phyloP scores from a whole-genome alignment of 2,797 vertebrate genomes.

The Chiroxiphia lanceolata region DNA sequence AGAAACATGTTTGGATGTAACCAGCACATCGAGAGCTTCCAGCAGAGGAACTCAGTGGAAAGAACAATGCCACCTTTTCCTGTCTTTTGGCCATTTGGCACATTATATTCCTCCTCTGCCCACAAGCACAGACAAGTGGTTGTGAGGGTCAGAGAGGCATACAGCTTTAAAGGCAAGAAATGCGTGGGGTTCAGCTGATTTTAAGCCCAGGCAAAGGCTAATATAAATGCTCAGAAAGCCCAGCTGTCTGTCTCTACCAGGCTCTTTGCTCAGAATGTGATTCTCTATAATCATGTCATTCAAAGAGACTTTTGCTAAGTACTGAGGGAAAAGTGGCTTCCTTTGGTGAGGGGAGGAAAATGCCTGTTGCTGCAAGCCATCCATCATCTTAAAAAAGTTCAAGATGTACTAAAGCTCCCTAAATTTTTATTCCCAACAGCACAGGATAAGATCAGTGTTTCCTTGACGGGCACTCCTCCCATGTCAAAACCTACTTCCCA shows the following conservation, averaged over 20 bases:
- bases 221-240: background rate
- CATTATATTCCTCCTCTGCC: background rate
- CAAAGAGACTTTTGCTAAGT: constrained; percentile 46
- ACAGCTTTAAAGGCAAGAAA: background rate
- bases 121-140: background rate
- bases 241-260: background rate
- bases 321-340: constrained; percentile 51
- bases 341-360: constrained; percentile 30
- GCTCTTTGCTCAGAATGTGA: background rate
- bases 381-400: constrained; percentile 36
- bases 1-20: background rate
- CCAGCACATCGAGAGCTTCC: background rate
- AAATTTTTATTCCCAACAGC: constrained; percentile 34
- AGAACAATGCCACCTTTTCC: background rate
- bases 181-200: background rate
- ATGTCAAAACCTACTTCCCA: constrained; percentile 11
- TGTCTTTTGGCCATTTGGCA: background rate
- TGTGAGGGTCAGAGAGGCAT: background rate
- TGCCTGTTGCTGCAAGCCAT: constrained; percentile 39
- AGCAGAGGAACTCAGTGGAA: background rate
- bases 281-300: constrained; percentile 46
- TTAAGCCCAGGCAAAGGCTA: background rate
- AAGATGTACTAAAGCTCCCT: constrained; percentile 10
- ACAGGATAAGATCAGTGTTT: background rate
- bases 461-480: background rate